Conservation (phyloP, 2,888 invertebrate species). For the Bombylius discolor region DNA sequence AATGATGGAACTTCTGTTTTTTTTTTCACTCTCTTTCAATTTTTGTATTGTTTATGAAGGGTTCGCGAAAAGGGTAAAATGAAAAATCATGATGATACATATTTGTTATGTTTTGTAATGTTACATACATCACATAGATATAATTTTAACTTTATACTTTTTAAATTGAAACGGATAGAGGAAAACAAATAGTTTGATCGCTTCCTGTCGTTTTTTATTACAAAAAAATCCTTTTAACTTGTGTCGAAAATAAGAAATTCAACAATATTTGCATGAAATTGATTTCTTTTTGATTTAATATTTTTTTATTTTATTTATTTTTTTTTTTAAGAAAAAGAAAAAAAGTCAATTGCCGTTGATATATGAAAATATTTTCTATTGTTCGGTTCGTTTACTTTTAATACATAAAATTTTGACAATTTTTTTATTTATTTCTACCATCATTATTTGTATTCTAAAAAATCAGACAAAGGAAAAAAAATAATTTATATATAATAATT, state of each 20-base stretch:
- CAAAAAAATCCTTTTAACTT: not conserved
- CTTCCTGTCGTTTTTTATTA: not conserved
- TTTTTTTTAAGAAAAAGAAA: not conserved
- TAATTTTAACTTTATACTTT: not conserved
- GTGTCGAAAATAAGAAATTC: not conserved
- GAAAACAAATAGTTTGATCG: constrained; percentile 8
- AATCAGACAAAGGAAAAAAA: too few species aligned
- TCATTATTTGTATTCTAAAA: too few species aligned
- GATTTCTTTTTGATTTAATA: constrained; percentile 18
- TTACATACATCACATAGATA: not conserved
- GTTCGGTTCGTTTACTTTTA: constrained; percentile 11
- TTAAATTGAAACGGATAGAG: not conserved
- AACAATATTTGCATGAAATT: constrained; percentile 22
- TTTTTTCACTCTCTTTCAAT: too few species aligned
- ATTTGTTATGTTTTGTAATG: too few species aligned
- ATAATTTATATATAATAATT: too few species aligned
- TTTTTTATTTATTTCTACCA: too few species aligned
- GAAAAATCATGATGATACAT: constrained; percentile 15
- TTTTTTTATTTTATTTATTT: constrained; percentile 10
- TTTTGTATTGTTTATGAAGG: not conserved
- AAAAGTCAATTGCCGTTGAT: constrained; percentile 1
- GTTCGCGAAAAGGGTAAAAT: constrained; percentile 15
- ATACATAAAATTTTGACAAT: not conserved
- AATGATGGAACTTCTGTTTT: constrained; percentile 8
- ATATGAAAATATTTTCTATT: constrained; percentile 8